Base-by-base conservation (phyloP, 1,140 invertebrate genomes). In the Heliconius nattereri region DNA sequence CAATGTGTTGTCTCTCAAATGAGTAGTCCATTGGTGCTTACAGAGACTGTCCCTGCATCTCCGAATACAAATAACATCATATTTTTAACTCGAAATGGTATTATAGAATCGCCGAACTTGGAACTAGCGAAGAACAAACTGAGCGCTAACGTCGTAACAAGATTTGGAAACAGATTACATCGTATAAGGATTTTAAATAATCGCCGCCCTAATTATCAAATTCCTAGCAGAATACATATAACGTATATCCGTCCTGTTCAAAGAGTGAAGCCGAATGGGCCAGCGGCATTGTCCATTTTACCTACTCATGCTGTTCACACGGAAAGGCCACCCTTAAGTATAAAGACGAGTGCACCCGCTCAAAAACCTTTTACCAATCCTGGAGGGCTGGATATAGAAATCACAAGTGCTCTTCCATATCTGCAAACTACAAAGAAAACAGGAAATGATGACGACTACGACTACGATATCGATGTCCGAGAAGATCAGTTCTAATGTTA, bases 111-210 rank as follows among this genome's bases (percentile, higher is more conserved):
- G 3, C 60, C 60, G 5, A 66, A 9, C n/a, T 57, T 66, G 60
- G 60, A 66, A 26, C 23, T 66, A 3, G 60, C 13, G 3, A 66
- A 66, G 60, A 66, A 66, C 23, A 66, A 8, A 26, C 23, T 66
- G 23, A 66, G 26, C 23, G 8, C n/a, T 26, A 13, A 6, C 23
- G 60, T 66, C 13, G 23, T 66, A 26, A n/a, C n/a, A 26, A 66
- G 23, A 26, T 66, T 66, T 11, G 60, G 60, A 66, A 66, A 66
- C 60, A 66, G 60, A 26, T 7, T 66, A 26, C 60, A 66, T 16
- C 60, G 60, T 26, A 66, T 66, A 66, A 29, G 23, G 13, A 66
- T 66, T 66, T 66, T 66, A 66, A 66, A 66, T 11, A 26, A 66
- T 66, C 57, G 6, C 20, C 20, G 7, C 9, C 20, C 60, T 26